Evolutionary conservation across 2,888 invertebrate genomes (phyloP), one percentile per base, ranked within the genome.

Genomic region (Polydrusus pterygomalis): DNA sequence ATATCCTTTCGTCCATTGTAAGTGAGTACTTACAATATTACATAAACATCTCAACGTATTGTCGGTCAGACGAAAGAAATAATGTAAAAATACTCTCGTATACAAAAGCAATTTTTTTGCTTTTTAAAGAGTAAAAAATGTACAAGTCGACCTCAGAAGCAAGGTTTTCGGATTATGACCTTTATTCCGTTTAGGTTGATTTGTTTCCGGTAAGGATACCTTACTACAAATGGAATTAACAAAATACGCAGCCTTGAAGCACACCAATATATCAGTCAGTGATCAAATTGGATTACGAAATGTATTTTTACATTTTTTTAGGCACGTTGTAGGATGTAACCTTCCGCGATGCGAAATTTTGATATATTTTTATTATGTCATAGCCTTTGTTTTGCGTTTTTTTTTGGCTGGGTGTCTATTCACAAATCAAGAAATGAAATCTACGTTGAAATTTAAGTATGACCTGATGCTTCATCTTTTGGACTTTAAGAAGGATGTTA

Each of bases 91-190:
- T 15, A 17, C 17, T 58, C 10, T 38, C 5, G 25, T 25, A 5
- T 25, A 5, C 5, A 5, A 25, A 58, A 58, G 49, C 30, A 63
- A 63, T 54, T 69, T 75, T 77, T 76, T 64, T 74, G 67, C 75
- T 73, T 68, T 71, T 79, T 78, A 76, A 77, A 74, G 74, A 74
- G 72, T 77, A 78, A 81, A 78, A 78, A 76, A 78, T 79, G 80
- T 81, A 84, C 81, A 83, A 79, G 84, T 81, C 81, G 84, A 83
- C 84, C 84, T 84, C 80, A 81, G 77, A 81, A 79, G 81, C 83
- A 84, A 84, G 84, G 84, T 80, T 82, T 81, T 71, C 80, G 79
- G 73, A 82, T 79, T 82, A 68, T 65, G 82, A 82, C 83, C 84
- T 84, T 82, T 78, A 78, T 73, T 77, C 70, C 69, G 70, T 78